phyloP scores from a whole-genome alignment of 2,113 vertebrate genomes.

The Cyphomyrus discorhynchus region DNA sequence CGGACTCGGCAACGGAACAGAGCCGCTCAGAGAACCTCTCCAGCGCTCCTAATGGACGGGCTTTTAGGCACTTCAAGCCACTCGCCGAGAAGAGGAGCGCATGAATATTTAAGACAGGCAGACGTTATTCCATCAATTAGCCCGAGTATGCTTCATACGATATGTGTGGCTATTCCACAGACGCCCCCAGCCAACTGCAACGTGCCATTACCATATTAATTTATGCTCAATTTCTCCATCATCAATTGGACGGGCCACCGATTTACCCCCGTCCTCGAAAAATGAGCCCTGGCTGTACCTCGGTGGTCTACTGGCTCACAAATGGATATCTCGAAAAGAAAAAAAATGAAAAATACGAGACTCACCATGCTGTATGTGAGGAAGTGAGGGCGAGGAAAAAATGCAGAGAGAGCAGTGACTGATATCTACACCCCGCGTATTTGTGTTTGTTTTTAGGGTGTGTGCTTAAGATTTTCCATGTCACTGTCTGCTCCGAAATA shows the following conservation, averaged over 20 bases:
- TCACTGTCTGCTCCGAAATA: conserved; percentile 55
- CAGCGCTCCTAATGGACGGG: conserved; percentile 66
- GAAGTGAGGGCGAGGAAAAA: neutral
- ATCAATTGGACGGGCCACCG: conserved; percentile 52
- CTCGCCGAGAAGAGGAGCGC: conserved; percentile 46
- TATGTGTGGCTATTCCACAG: conserved; percentile 58
- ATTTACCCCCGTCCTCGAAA: conserved; percentile 38
- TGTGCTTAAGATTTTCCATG: conserved; percentile 56
- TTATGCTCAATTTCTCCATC: conserved; percentile 52
- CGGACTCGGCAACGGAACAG: conserved; percentile 60
- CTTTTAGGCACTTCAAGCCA: conserved; percentile 57
- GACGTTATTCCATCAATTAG: conserved; percentile 71
- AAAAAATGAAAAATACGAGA: neutral
- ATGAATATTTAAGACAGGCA: conserved; percentile 69
- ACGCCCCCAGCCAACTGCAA: conserved; percentile 57
- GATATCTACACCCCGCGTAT: conserved; percentile 47
- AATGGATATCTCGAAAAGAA: neutral
- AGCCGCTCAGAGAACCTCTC: conserved; percentile 58
- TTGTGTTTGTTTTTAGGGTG: conserved; percentile 62
- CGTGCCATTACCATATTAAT: conserved; percentile 67
- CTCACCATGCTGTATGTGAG: neutral
- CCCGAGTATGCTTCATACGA: conserved; percentile 52
- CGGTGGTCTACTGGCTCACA: neutral
- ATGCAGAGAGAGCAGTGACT: neutral
- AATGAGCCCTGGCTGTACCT: neutral